Evolutionary conservation across 2,797 vertebrate species (phyloP).

Genomic region (Leptodactylus fallax): DNA sequence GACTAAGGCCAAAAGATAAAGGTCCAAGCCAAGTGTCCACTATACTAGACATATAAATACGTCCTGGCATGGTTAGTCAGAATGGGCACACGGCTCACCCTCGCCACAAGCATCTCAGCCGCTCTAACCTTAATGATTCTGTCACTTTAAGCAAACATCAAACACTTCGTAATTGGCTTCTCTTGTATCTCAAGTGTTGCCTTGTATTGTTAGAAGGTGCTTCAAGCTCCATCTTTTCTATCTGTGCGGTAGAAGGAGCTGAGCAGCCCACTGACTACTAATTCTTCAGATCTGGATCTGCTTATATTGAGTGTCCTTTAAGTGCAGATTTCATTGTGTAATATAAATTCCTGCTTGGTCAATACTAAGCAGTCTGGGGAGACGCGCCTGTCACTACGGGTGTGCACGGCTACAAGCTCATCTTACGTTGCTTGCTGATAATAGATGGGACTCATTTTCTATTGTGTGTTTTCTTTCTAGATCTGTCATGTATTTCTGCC

Average conservation of each 20-base stretch:
- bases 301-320: background rate
- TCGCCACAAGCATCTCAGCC: background rate
- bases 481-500: too few relatives aligned
- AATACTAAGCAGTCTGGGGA: background rate
- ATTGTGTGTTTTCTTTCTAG: background rate
- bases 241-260: background rate
- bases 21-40: too few relatives aligned
- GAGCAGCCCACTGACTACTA: too few relatives aligned
- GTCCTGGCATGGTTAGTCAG: too few relatives aligned
- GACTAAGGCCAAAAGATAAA: too few relatives aligned
- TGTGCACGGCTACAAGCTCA: slow-evolving; percentile 2
- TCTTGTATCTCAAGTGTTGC: background rate
- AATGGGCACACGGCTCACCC: too few relatives aligned
- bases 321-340: slow-evolving; percentile 33
- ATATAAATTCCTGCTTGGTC: slow-evolving; percentile 39
- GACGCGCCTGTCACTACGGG: background rate
- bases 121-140: background rate
- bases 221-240: background rate
- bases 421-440: background rate
- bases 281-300: background rate
- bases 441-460: background rate
- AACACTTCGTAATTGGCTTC: background rate
- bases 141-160: background rate
- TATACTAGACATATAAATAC: too few relatives aligned
- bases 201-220: background rate